phyloP scores from a whole-genome alignment of 2,797 vertebrate genomes.

The Muraenolepis orangiensis region DNA sequence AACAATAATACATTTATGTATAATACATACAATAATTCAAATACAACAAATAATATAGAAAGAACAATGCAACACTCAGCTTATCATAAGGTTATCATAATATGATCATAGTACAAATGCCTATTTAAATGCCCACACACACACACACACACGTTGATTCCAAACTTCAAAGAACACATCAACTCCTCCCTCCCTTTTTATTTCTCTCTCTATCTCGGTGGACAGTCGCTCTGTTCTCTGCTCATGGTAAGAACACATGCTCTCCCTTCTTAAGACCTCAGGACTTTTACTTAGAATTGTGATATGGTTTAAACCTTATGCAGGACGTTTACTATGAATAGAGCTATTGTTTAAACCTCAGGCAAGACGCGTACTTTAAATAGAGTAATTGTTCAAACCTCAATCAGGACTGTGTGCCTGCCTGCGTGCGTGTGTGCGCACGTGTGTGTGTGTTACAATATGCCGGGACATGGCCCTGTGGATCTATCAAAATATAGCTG shows the following conservation, averaged over 20 bases:
- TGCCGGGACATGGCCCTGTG: too few relatives aligned
- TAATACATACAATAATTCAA: too few relatives aligned
- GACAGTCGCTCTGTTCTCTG: not conserved
- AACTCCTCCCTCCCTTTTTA: not conserved
- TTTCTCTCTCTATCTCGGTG: not conserved
- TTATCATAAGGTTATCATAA: too few relatives aligned
- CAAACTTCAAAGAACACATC: not conserved
- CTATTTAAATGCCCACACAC: conserved; percentile 11
- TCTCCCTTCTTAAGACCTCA: not conserved
- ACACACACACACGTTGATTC: not conserved
- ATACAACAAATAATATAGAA: too few relatives aligned
- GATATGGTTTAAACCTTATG: not conserved
- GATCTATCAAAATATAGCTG: too few relatives aligned
- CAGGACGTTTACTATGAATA: too few relatives aligned
- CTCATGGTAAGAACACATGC: not conserved
- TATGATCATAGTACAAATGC: too few relatives aligned
- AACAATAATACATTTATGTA: too few relatives aligned
- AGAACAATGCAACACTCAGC: too few relatives aligned
- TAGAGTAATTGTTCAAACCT: not conserved
- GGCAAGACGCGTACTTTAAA: not conserved
- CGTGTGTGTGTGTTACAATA: too few relatives aligned
- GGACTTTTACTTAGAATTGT: not conserved
- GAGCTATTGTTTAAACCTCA: not conserved
- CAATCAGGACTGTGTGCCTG: not conserved
- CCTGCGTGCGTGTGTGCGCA: too few relatives aligned